Conservation (phyloP, 2,888 invertebrate genomes). For the Sicus ferrugineus region DNA sequence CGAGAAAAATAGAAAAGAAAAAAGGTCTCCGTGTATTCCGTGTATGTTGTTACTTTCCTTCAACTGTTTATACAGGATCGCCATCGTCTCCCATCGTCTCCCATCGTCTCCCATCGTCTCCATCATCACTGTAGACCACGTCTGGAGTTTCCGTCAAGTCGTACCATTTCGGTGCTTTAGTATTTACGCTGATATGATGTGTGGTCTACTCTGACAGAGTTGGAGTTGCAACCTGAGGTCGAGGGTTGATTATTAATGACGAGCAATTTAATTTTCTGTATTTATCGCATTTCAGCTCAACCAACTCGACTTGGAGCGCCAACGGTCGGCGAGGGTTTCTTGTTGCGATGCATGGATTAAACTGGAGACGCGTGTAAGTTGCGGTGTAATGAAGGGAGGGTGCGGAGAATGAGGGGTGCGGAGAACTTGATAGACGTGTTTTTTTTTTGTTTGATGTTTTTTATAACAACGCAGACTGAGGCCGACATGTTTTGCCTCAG, state of each 20-base stretch:
- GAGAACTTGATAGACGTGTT: slow-evolving; percentile 32
- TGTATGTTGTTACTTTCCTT: slow-evolving; percentile 1
- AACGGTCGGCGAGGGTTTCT: neutral
- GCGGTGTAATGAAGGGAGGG: neutral
- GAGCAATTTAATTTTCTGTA: slow-evolving; percentile 28
- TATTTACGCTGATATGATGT: too few species aligned
- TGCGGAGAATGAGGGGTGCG: neutral
- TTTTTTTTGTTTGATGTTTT: too few species aligned
- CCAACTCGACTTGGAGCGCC: neutral
- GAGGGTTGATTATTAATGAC: slow-evolving; percentile 35
- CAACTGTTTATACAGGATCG: slow-evolving; percentile 25
- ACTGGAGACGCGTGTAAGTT: neutral
- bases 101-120: neutral
- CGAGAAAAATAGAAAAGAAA: neutral
- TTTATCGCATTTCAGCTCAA: slow-evolving; percentile 30
- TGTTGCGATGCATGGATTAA: neutral
- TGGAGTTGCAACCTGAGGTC: slow-evolving; percentile 14
- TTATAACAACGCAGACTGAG: neutral
- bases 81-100: neutral
- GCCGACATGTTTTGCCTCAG: slow-evolving; percentile 57
- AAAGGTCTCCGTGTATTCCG: neutral
- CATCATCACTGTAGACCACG: neutral
- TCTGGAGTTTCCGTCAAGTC: slow-evolving; percentile 13
- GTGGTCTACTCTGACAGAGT: neutral
- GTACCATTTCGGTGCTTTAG: too few species aligned